Conservation (phyloP, 2,113 vertebrate genomes). For the Choloepus hoffmanni region DNA sequence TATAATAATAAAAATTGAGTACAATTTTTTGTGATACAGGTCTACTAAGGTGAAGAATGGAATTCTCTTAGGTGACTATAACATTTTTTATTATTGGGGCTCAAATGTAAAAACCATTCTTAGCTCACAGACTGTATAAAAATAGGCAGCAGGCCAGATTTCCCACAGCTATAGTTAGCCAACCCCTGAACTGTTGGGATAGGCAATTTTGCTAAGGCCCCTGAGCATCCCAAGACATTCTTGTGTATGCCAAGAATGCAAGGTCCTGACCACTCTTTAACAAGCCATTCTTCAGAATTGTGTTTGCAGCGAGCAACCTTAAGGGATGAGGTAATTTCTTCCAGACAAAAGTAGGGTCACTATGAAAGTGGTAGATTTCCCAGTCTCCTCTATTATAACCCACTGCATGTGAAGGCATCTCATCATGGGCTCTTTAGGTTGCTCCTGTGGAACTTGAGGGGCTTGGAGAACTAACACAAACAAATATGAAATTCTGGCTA, state of each 20-base stretch:
- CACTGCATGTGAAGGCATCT: neutral
- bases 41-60: neutral
- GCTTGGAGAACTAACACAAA: neutral
- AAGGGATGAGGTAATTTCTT: neutral
- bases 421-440: neutral
- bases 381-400: neutral
- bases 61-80: neutral
- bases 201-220: too few species aligned
- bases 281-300: neutral
- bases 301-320: neutral
- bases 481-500: neutral
- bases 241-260: neutral
- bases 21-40: neutral
- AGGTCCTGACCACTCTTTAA: neutral
- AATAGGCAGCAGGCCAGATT: neutral
- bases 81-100: neutral
- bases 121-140: neutral
- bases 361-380: neutral
- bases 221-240: neutral
- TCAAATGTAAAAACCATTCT: neutral
- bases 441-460: too few species aligned
- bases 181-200: neutral
- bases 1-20: neutral
- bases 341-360: neutral
- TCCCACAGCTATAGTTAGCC: neutral